Conservation (phyloP, 2,888 invertebrate species). For the Drosophila kokeensis region DNA sequence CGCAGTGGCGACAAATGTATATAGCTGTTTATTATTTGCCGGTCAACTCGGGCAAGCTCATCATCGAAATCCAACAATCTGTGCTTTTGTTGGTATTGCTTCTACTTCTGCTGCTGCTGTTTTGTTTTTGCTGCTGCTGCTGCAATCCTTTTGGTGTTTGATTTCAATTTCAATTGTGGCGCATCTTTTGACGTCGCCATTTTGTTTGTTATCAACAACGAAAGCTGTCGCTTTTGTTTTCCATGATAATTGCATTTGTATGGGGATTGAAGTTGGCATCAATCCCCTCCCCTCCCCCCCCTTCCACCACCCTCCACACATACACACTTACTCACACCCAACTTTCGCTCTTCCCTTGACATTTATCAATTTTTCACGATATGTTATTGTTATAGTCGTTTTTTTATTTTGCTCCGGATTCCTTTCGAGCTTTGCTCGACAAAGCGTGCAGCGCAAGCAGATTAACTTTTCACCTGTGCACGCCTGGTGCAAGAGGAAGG, state of each 20-base stretch:
- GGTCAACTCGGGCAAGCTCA: conserved; percentile 57
- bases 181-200: conserved; percentile 76
- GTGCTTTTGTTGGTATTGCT: conserved; percentile 13
- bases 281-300: not conserved
- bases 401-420: conserved; percentile 6
- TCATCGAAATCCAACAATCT: conserved; percentile 39
- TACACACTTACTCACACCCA: not conserved
- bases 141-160: conserved; percentile 74
- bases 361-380: conserved; percentile 76
- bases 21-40: conserved; percentile 45
- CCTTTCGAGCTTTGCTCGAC: conserved; percentile 65
- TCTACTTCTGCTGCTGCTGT: conserved; percentile 7
- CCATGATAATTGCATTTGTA: conserved; percentile 80
- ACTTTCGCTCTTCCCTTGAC: conserved; percentile 40
- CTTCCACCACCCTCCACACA: not conserved
- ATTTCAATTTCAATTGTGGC: conserved; percentile 79
- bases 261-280: conserved; percentile 46
- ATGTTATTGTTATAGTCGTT: conserved; percentile 42
- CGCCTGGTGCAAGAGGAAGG: conserved; percentile 2
- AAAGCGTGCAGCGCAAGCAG: conserved; percentile 80
- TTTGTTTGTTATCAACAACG: conserved; percentile 72
- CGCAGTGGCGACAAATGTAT: conserved; percentile 28
- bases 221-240: conserved; percentile 79
- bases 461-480: conserved; percentile 77
- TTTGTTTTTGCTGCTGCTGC: conserved; percentile 32